These are phyloP conservation scores for Calephelis nemesis DNA, from an alignment of 1,140 invertebrate species.

Conservation along the genomic window DNA sequence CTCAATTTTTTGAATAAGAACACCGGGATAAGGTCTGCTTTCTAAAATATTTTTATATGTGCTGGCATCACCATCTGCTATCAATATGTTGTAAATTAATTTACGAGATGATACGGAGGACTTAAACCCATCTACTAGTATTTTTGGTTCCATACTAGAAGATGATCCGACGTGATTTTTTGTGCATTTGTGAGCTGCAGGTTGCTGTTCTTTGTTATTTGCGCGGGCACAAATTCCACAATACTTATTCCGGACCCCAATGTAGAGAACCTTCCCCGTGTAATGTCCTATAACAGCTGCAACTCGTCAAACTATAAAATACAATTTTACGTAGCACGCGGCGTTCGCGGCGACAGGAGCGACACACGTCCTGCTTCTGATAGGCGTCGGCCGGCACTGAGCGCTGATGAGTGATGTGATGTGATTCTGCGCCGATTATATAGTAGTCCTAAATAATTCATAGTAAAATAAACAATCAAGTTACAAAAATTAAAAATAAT, in stretches of 20 bases:
- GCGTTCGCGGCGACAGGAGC: no score
- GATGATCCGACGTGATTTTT: constrained; percentile 51
- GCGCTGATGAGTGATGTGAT: no score
- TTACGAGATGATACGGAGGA: constrained; percentile 44
- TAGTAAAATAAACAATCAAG: no score
- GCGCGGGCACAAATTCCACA: not conserved
- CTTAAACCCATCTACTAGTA: constrained; percentile 63
- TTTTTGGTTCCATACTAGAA: constrained; percentile 66
- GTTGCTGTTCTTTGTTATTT: not conserved
- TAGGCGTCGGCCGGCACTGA: no score
- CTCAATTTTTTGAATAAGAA: constrained; percentile 44
- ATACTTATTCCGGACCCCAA: not conserved
- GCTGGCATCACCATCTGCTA: constrained; percentile 55
- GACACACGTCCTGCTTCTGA: no score
- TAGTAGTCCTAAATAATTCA: no score
- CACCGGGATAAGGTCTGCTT: constrained; percentile 33
- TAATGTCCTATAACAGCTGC: not conserved
- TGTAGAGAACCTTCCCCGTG: not conserved
- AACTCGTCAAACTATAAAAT: not conserved
- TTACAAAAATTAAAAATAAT: no score
- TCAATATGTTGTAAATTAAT: constrained; percentile 45
- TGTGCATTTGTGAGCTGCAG: constrained; percentile 40
- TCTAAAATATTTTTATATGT: constrained; percentile 38
- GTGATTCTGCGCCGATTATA: no score
- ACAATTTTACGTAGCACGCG: no score